These are phyloP conservation scores for Saguinus midas DNA, from an alignment of 2,113 vertebrate genomes.

Conservation along the genomic window DNA sequence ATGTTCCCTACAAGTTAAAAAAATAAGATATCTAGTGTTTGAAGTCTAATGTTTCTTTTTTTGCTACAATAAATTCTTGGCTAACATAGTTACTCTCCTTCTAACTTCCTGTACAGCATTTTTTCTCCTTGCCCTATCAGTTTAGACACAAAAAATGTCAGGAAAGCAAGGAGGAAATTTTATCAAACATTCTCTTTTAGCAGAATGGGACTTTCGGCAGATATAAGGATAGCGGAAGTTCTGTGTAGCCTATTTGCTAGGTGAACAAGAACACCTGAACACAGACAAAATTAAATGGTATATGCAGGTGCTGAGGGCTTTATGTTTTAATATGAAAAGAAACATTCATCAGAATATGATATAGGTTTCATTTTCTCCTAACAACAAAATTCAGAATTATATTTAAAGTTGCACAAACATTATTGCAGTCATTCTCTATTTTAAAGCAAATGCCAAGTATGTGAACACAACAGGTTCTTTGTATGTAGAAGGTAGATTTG, in stretches of 20 bases:
- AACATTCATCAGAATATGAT: neutral
- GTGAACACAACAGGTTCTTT: neutral
- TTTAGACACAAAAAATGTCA: constrained; percentile 27
- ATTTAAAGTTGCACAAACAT: neutral
- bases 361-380: constrained; percentile 22
- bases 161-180: neutral
- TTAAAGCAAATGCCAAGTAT: neutral
- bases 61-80: neutral
- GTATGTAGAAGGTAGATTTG: neutral
- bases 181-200: neutral
- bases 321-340: constrained; percentile 1
- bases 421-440: neutral
- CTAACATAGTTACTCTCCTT: neutral
- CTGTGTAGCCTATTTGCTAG: neutral
- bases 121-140: neutral
- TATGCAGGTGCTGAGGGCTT: neutral
- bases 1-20: neutral
- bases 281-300: neutral
- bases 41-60: neutral
- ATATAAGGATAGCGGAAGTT: neutral
- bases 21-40: neutral
- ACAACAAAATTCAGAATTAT: constrained; percentile 5
- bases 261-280: neutral
- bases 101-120: neutral
- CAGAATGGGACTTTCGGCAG: neutral